These are phyloP conservation scores for Uloborus diversus DNA, from an alignment of 1,140 invertebrate species.

Conservation along the genomic window DNA sequence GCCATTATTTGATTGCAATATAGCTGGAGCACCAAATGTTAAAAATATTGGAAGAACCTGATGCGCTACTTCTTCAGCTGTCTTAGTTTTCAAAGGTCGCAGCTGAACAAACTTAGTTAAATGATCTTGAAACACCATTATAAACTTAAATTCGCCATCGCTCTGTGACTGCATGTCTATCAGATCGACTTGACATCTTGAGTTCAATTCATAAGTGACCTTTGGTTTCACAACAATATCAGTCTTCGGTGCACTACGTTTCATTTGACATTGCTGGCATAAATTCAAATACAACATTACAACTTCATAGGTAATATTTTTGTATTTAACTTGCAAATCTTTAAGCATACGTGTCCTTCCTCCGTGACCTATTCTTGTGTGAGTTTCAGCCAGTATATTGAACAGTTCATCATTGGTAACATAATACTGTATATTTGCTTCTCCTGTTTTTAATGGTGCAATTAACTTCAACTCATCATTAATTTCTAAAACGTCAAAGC, in stretches of 20 bases:
- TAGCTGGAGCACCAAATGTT: slow-evolving; percentile 10
- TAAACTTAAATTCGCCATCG: slow-evolving; percentile 37
- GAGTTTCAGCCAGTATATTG: slow-evolving; percentile 20
- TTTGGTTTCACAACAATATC: slow-evolving; percentile 50
- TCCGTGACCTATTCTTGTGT: slow-evolving; percentile 18
- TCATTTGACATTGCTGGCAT: slow-evolving; percentile 44
- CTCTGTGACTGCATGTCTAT: slow-evolving; percentile 31
- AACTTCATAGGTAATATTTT: slow-evolving; percentile 26
- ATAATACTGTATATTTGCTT: slow-evolving; percentile 34
- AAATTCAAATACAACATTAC: slow-evolving; percentile 43
- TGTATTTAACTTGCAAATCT: slow-evolving; percentile 18
- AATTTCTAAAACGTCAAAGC: slow-evolving; percentile 2
- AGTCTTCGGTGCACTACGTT: slow-evolving; percentile 42
- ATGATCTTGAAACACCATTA: slow-evolving; percentile 56
- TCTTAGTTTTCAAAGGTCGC: slow-evolving; percentile 25
- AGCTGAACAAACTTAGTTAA: slow-evolving; percentile 20
- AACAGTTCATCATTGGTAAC: slow-evolving; percentile 31
- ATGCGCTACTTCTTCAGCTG: not conserved
- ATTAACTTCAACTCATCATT: slow-evolving; percentile 17
- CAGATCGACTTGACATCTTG: slow-evolving; percentile 44
- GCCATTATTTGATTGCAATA: slow-evolving; percentile 36
- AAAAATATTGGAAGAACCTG: slow-evolving; percentile 21
- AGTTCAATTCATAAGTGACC: slow-evolving; percentile 36
- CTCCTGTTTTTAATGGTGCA: slow-evolving; percentile 34
- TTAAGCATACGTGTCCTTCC: slow-evolving; percentile 5